Evolutionary conservation across 2,888 invertebrate genomes (phyloP).

Genomic region (Eupithecia pulchellata): DNA sequence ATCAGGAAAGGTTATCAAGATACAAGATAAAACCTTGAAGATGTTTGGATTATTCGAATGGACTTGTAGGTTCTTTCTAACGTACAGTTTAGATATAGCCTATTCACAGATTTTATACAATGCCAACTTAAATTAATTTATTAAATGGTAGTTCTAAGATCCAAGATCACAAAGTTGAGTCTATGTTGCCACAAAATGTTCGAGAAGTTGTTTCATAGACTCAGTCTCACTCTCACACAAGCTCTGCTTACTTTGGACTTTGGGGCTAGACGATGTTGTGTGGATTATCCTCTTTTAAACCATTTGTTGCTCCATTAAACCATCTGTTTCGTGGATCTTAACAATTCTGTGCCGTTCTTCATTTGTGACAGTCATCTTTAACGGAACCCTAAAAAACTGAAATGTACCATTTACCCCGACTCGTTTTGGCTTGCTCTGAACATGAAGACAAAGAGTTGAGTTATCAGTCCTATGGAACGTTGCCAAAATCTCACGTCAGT

Average conservation of each 20-base stretch:
- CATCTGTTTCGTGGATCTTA: too few relatives aligned
- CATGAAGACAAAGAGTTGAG: constrained; percentile 41
- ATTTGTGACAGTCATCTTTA: not conserved
- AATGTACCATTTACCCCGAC: constrained; percentile 6
- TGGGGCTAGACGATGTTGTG: not conserved
- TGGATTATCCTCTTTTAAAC: not conserved
- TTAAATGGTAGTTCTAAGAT: too few relatives aligned
- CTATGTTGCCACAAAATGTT: not conserved
- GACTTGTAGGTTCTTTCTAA: not conserved
- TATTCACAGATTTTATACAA: not conserved
- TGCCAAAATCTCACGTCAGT: constrained; percentile 70
- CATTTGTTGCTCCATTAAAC: not conserved
- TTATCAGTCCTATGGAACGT: constrained; percentile 55
- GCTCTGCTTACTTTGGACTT: too few relatives aligned
- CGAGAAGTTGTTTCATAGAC: not conserved
- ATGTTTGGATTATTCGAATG: not conserved
- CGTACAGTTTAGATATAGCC: not conserved
- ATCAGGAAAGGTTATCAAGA: not conserved
- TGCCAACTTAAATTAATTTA: too few relatives aligned
- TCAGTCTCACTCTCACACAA: not conserved
- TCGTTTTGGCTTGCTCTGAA: constrained; percentile 32
- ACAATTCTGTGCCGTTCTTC: too few relatives aligned
- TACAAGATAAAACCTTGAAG: not conserved
- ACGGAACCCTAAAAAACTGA: constrained; percentile 23
- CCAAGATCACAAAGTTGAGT: not conserved